phyloP scores from a whole-genome alignment of 1,140 invertebrate species.

The Bombus waltoni region DNA sequence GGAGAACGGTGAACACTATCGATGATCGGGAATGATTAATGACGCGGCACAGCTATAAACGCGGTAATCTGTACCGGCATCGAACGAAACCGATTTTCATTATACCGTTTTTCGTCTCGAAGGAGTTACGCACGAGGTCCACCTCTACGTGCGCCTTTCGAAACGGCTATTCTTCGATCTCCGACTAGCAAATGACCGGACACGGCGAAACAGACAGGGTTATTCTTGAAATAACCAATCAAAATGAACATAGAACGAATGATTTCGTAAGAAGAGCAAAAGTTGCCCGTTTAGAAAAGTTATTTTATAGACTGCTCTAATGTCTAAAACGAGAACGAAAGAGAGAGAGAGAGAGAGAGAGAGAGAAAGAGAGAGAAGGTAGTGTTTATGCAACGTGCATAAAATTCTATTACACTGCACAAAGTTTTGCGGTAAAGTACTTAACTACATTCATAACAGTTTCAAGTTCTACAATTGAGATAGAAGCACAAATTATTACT shows the following conservation, averaged over 20 bases:
- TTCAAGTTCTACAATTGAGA: not conserved
- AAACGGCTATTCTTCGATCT: not conserved
- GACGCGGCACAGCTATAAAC: constrained; percentile 6
- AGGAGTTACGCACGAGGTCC: not conserved
- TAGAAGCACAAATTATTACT: not conserved
- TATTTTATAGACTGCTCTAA: not conserved
- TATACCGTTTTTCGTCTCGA: constrained; percentile 13
- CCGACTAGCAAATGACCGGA: too few relatives aligned
- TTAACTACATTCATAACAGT: not conserved
- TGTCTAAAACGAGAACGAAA: too few relatives aligned
- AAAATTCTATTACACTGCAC: not conserved
- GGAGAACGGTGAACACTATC: not conserved
- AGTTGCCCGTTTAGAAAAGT: not conserved
- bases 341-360: too few relatives aligned
- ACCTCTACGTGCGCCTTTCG: not conserved
- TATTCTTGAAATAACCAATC: not conserved
- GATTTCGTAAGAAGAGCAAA: not conserved
- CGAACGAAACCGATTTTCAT: constrained; percentile 20
- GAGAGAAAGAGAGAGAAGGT: too few relatives aligned
- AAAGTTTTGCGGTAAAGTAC: not conserved
- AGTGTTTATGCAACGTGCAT: not conserved
- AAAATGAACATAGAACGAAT: too few relatives aligned
- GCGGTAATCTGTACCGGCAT: constrained; percentile 9
- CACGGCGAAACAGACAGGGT: not conserved
- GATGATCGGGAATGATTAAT: constrained; percentile 42